Percentiles rank a stretch among this genome's conserved stretches.
Evolutionary conservation across 2,113 vertebrate genomes (phyloP).

Genomic region (Trogon surrucura): DNA sequence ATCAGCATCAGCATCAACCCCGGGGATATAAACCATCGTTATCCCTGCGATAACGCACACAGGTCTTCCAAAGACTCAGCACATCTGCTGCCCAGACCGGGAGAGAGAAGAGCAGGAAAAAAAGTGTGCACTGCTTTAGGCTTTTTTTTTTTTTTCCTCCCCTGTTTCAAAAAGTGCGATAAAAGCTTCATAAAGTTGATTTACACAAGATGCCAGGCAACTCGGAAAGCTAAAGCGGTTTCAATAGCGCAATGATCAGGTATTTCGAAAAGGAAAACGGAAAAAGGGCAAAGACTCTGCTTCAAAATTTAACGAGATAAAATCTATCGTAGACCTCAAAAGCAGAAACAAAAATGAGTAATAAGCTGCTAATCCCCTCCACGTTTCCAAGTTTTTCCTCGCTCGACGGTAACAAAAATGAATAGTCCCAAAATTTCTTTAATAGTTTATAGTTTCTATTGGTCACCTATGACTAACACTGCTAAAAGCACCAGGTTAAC

Average conservation of each 20-base stretch:
- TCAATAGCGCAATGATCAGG: not conserved
- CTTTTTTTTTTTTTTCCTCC: no score
- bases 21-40: not conserved
- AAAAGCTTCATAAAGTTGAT: not conserved
- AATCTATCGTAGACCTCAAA: not conserved
- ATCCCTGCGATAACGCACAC: not conserved
- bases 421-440: not conserved
- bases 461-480: not conserved
- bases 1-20: not conserved
- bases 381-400: not conserved
- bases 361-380: not conserved
- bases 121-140: rapidly evolving
- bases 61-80: not conserved
- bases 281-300: not conserved
- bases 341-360: not conserved
- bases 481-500: not conserved
- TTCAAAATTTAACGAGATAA: not conserved
- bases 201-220: not conserved
- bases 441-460: not conserved
- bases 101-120: not conserved
- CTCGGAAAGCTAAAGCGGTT: not conserved
- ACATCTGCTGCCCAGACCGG: not conserved
- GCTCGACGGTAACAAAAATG: not conserved
- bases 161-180: not conserved
- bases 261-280: not conserved